A percentile compares a stretch with the other conserved stretches of the same genome.
Evolutionary conservation across 2,797 vertebrate genomes (phyloP).

Genomic region (Eulemur mongoz): DNA sequence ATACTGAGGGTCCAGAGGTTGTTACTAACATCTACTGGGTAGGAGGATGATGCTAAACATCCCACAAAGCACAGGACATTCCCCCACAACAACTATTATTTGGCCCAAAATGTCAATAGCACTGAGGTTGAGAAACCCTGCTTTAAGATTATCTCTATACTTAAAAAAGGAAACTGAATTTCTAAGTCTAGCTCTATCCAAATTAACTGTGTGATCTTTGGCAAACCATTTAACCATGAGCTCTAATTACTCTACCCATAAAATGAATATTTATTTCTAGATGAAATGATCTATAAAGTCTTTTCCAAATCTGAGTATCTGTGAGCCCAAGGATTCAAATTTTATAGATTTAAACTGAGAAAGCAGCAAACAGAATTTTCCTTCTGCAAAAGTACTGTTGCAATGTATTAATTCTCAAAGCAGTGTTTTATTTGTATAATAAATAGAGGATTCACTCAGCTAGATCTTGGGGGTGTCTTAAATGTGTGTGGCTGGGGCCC

Average conservation of each 20-base stretch:
- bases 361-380: neutral
- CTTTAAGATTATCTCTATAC: neutral
- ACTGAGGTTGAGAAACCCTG: neutral
- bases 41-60: neutral
- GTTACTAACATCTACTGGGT: neutral
- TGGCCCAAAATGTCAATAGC: neutral
- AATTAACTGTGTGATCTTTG: neutral
- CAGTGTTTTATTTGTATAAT: neutral
- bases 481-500: neutral
- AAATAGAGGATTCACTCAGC: neutral
- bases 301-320: neutral
- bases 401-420: neutral
- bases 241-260: neutral
- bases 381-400: neutral
- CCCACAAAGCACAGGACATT: rapidly evolving
- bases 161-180: neutral
- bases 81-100: neutral
- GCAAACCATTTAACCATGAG: neutral
- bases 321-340: neutral
- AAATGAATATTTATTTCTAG: conserved; percentile 14
- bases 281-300: neutral
- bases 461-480: neutral
- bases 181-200: neutral
- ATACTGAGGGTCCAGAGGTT: neutral
- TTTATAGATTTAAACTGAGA: neutral